These are phyloP conservation scores for Microcebus tavaratra DNA, from an alignment of 2,113 vertebrate genomes.

Conservation along the genomic window DNA sequence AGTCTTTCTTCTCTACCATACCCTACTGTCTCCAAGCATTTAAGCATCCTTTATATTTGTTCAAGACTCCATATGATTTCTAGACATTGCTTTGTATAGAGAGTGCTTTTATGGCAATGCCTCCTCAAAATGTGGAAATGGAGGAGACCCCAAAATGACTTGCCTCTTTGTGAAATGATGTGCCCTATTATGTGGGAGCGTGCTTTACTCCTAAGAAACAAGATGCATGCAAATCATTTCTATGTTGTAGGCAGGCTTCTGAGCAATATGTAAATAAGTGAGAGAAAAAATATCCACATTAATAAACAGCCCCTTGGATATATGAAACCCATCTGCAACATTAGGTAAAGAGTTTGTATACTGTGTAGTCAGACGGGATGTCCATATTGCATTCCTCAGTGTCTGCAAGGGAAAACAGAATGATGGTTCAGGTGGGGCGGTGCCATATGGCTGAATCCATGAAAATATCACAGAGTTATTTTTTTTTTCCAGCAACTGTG, in stretches of 20 bases:
- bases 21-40: neutral
- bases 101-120: neutral
- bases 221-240: conserved; percentile 82
- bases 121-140: conserved; percentile 24
- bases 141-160: conserved; percentile 47
- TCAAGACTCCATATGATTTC: conserved; percentile 25
- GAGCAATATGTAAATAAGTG: conserved; percentile 85
- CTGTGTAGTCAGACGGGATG: conserved; percentile 74
- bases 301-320: conserved; percentile 78
- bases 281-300: conserved; percentile 82
- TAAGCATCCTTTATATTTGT: neutral
- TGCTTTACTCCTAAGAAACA: conserved; percentile 81
- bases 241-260: conserved; percentile 84
- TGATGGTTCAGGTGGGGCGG: conserved; percentile 79
- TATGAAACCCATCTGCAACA: conserved; percentile 76
- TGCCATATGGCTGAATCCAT: conserved; percentile 81
- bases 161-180: conserved; percentile 64
- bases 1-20: neutral
- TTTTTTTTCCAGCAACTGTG: conserved; percentile 81
- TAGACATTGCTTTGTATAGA: neutral
- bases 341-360: conserved; percentile 79
- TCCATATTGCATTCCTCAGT: conserved; percentile 77
- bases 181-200: conserved; percentile 77
- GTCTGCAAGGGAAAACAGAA: conserved; percentile 76
- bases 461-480: conserved; percentile 83